phyloP scores from a whole-genome alignment of 2,888 invertebrate species.

The Caprella mutica region DNA sequence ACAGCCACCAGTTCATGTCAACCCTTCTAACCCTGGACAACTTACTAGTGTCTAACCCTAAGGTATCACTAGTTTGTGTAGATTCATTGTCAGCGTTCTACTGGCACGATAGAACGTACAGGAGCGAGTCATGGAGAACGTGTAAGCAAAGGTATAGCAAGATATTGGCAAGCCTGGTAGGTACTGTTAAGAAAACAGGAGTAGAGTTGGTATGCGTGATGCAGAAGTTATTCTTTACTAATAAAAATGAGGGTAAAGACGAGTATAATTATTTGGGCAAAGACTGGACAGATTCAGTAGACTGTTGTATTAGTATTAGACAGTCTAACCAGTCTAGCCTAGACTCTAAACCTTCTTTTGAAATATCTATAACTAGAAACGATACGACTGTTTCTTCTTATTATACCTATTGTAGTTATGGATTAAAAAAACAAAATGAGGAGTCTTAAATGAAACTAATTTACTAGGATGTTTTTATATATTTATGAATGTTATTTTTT shows the following conservation, averaged over 20 bases:
- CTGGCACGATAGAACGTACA: constrained; percentile 23
- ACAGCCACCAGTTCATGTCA: constrained; percentile 25
- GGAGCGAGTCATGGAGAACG: constrained; percentile 13
- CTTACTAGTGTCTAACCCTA: constrained; percentile 7
- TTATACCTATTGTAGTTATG: no score
- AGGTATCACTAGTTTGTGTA: constrained; percentile 21
- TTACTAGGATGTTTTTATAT: no score
- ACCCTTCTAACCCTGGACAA: constrained; percentile 17
- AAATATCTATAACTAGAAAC: no score
- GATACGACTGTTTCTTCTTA: no score
- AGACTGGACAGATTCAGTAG: no score
- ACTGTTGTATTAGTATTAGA: no score
- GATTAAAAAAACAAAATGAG: no score
- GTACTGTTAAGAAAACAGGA: constrained; percentile 13
- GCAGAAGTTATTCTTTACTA: constrained; percentile 21
- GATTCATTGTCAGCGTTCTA: constrained; percentile 30
- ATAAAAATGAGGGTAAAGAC: not conserved
- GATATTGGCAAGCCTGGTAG: constrained; percentile 16
- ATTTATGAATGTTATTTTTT: no score
- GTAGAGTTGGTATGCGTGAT: constrained; percentile 14
- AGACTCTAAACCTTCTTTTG: no score
- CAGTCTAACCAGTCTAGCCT: no score
- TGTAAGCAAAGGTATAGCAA: constrained; percentile 19
- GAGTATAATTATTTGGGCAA: no score
- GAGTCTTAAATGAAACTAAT: no score